Base-by-base conservation (phyloP, 2,113 vertebrate species). In the Heterotis niloticus region DNA sequence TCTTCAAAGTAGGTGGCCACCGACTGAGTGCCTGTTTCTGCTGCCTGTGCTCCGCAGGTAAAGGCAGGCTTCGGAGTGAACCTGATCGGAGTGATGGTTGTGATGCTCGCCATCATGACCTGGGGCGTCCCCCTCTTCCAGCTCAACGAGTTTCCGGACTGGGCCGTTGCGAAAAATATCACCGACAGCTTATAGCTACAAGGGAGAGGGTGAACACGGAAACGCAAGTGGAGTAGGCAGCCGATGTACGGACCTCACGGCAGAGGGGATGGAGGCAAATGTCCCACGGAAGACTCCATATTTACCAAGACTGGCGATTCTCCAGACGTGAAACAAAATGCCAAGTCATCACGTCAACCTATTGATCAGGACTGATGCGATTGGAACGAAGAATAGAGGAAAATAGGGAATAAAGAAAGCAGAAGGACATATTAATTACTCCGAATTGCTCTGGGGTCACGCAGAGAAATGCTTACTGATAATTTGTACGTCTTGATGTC, bases 51-150 rank as follows among this genome's bases (percentile, higher is more conserved):
- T 44, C 34, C 7, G 34, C 84, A 99, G 98, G 96, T 99, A 81
- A 99, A 98, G 90, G 97, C 98, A 60, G 98, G 98, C 60, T 92
- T 98, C 0, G 98, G 98, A 66, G 96, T 99, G 85, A 99, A 99
- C 81, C 87, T 99, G 78, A 98, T 99, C 28, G 98, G 98, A 0
- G 88, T 99, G 78, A 90, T 91, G n/a, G 94, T 97, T 71, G 97
- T 99, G 73, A 98, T 94, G 93, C 88, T 98, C 86, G 98, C 96
- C 79, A 98, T 98, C 87, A 96, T 94, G 80, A 98, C 96, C 0
- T 99, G 98, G 98, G 98, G 98, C 18, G 91, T 94, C 51, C 95
- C 92, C 16, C 96, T 99, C 62, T 99, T 99, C 87, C 91, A 95
- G 78, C 86, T 99, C 87, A 89, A 92, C 1, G 92, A 91, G 64